phyloP scores from a whole-genome alignment of 1,140 invertebrate genomes.

The Papilio polytes region DNA sequence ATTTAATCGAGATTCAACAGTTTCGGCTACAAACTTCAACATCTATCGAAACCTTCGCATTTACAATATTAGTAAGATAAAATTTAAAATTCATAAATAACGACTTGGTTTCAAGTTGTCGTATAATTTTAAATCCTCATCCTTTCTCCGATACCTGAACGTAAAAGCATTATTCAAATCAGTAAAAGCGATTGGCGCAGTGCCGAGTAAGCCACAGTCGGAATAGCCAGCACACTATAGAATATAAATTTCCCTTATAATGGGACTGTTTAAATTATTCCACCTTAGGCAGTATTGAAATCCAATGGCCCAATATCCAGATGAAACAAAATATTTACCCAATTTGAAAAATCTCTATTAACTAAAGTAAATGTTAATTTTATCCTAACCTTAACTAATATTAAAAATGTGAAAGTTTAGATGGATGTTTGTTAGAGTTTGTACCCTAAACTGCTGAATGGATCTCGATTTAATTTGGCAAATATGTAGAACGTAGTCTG shows the following conservation, averaged over 20 bases:
- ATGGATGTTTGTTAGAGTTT: too few relatives aligned
- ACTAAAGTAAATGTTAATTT: neutral
- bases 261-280: constrained; percentile 33
- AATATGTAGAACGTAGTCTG: too few relatives aligned
- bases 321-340: constrained; percentile 13
- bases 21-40: too few relatives aligned
- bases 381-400: too few relatives aligned
- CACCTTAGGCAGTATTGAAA: constrained; percentile 13
- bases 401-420: too few relatives aligned
- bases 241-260: constrained; percentile 22
- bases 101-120: neutral
- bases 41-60: too few relatives aligned
- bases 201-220: constrained; percentile 28
- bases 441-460: too few relatives aligned
- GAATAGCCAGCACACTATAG: constrained; percentile 19
- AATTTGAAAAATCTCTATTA: neutral
- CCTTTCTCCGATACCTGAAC: constrained; percentile 13
- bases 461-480: too few relatives aligned
- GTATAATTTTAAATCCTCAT: constrained; percentile 20
- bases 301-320: neutral
- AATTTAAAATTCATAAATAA: neutral
- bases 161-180: constrained; percentile 35
- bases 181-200: constrained; percentile 27
- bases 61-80: too few relatives aligned
- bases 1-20: too few relatives aligned